Percentiles rank a stretch among this genome's conserved stretches.
These are phyloP conservation scores for Macrostomum lignano DNA, from an alignment of 1,140 invertebrate species.

Conservation along the genomic window DNA sequence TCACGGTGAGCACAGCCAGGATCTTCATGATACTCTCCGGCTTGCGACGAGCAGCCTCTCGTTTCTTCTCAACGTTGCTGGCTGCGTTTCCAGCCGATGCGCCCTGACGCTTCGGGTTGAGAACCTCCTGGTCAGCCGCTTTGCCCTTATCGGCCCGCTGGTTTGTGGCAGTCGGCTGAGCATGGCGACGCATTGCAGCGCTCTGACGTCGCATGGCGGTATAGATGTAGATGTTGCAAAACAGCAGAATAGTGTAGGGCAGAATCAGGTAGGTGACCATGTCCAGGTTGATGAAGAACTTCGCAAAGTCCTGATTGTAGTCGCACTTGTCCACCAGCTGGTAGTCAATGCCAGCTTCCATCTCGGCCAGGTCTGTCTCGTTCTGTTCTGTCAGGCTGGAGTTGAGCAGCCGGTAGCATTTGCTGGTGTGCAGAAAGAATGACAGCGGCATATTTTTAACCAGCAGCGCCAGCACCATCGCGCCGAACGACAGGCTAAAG, in stretches of 20 bases:
- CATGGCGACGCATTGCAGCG: background rate
- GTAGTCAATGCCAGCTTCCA: no score
- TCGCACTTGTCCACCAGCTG: background rate
- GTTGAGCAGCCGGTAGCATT: background rate
- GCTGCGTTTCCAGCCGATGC: no score
- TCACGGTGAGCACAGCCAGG: background rate
- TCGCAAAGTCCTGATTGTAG: background rate
- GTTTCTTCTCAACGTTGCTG: background rate
- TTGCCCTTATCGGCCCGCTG: no score
- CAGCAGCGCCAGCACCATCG: background rate
- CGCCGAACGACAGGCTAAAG: background rate
- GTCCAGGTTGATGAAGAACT: background rate
- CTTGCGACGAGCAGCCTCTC: background rate
- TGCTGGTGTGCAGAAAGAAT: background rate
- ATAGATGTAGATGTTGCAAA: constrained; percentile 1
- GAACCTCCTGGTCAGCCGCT: background rate
- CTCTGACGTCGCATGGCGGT: background rate
- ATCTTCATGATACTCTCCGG: constrained; percentile 1
- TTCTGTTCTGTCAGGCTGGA: background rate
- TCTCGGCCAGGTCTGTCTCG: background rate
- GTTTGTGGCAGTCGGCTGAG: background rate
- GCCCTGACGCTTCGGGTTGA: background rate
- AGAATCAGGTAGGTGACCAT: background rate
- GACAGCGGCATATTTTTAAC: constrained; percentile 1
- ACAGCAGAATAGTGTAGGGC: background rate